Evolutionary conservation across 1,140 invertebrate species (phyloP), one percentile per base, ranked within the genome.

Genomic region (Bombus affinis): DNA sequence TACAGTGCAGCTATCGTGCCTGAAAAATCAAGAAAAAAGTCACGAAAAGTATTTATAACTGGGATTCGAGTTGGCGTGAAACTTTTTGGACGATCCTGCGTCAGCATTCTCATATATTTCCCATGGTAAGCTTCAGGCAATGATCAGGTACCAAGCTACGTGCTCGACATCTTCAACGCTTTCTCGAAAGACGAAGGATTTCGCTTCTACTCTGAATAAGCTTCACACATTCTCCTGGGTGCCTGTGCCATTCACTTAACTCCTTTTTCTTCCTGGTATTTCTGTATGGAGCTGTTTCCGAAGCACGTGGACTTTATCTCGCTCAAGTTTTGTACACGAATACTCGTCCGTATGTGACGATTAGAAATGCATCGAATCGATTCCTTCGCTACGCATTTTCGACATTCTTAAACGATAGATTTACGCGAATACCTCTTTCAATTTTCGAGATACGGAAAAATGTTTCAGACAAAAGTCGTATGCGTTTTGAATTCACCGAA

Each of bases 81-180:
- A 79, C 65, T 78, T 83, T 71, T 78, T 53, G n/a, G 47, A 59
- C 42, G 35, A 68, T 25, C 37, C 39, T 62, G 66, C 32, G 37
- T 70, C 32, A 32, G 28, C 66, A 28, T 83, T 44, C 82, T 79
- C 65, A n/a, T 84, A 71, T 84, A 79, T 71, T 66, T 79, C 71
- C 65, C 13, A 39, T 44, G 28, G 74, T 59, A 78, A n/a, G 76
- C 81, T 57, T 37, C 42, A 65, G 66, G 81, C 81, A 75, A 86
- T 83, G 85, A 86, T 86, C 85, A 86, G 81, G 74, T 78, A 84
- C 81, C 68, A 28, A 42, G 74, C 39, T 86, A 86, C 85, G 85
- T 86, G 85, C 85, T 59, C 57, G 57, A 86, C 74, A 86, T 86
- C 74, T 73, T 73, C 81, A 86, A 84, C 81, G 47, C 44, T 76